Percentiles rank a stretch among this genome's conserved stretches.
phyloP scores from a whole-genome alignment of 1,140 invertebrate genomes.

The Caenorhabditis briggsae region DNA sequence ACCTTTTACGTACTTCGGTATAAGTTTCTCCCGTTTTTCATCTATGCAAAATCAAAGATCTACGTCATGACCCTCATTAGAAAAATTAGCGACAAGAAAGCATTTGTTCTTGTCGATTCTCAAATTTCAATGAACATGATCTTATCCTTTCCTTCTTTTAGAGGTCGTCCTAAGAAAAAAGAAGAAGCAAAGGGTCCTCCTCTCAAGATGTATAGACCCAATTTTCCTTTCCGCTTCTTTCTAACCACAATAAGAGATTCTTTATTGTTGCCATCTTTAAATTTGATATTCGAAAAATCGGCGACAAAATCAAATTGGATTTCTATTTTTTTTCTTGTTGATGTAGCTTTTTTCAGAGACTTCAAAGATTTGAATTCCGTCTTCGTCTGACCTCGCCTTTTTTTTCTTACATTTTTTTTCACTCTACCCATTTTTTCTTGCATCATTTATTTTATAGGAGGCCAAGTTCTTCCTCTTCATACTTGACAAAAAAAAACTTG shows the following conservation, averaged over 20 bases:
- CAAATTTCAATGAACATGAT: conserved; percentile 53
- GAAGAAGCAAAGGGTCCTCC: conserved; percentile 32
- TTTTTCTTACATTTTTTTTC: background rate
- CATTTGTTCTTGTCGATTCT: background rate
- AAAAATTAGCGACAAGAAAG: conserved; percentile 4
- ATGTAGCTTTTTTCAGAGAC: background rate
- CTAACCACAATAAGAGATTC: conserved; percentile 23
- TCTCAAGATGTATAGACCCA: conserved; percentile 35
- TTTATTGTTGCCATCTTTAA: conserved; percentile 44
- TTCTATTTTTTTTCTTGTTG: background rate
- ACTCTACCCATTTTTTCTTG: background rate
- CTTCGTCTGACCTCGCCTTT: background rate
- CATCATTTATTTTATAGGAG: background rate
- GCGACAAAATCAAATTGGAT: background rate
- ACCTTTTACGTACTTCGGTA: background rate
- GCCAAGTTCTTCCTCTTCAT: background rate
- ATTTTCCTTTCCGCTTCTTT: background rate
- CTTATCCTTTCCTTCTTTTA: conserved; percentile 34
- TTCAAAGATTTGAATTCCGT: background rate
- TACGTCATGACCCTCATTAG: conserved; percentile 33
- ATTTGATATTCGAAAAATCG: conserved; percentile 33
- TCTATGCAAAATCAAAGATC: background rate
- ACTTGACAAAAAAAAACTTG: conserved; percentile 18
- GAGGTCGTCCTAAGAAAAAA: conserved; percentile 9
- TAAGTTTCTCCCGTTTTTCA: background rate